A percentile compares a stretch with the other conserved stretches of the same genome.
These are phyloP conservation scores for Danaus chrysippus DNA, from an alignment of 2,888 invertebrate genomes.

Conservation along the genomic window DNA sequence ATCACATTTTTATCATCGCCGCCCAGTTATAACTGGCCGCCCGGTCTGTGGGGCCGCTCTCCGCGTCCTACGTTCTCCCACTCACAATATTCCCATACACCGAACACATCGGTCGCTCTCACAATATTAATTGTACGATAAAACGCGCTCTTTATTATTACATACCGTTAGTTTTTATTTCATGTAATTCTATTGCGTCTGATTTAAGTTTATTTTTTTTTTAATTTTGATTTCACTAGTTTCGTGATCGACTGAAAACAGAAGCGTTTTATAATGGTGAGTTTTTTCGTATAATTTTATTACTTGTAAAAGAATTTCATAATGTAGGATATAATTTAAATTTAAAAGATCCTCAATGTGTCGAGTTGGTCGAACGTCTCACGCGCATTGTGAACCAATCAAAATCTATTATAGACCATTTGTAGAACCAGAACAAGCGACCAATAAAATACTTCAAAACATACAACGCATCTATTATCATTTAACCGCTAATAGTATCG, in stretches of 20 bases:
- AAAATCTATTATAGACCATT: conserved; percentile 66
- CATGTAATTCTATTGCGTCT: conserved; percentile 74
- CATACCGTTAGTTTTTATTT: conserved; percentile 67
- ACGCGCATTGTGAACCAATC: conserved; percentile 71
- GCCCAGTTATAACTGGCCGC: conserved; percentile 63
- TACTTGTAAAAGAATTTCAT: not conserved
- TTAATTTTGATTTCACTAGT: conserved; percentile 62
- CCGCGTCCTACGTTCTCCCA: conserved; percentile 40
- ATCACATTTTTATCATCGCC: conserved; percentile 61
- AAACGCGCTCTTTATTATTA: conserved; percentile 67
- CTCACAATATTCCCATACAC: conserved; percentile 48
- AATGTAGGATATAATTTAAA: conserved; percentile 14
- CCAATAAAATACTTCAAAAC: conserved; percentile 49
- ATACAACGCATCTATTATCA: conserved; percentile 30
- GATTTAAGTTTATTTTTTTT: conserved; percentile 65
- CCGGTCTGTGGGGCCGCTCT: conserved; percentile 31
- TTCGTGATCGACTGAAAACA: conserved; percentile 37
- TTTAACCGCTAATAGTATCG: conserved; percentile 30
- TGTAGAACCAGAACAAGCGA: conserved; percentile 56
- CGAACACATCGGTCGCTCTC: conserved; percentile 45
- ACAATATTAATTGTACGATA: conserved; percentile 62
- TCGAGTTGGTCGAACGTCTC: conserved; percentile 38
- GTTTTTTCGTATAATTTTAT: conserved; percentile 11
- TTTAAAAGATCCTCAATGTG: conserved; percentile 30
- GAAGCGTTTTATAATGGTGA: conserved; percentile 23